Evolutionary conservation across 2,113 vertebrate species (phyloP).

Genomic region (Calypte anna): DNA sequence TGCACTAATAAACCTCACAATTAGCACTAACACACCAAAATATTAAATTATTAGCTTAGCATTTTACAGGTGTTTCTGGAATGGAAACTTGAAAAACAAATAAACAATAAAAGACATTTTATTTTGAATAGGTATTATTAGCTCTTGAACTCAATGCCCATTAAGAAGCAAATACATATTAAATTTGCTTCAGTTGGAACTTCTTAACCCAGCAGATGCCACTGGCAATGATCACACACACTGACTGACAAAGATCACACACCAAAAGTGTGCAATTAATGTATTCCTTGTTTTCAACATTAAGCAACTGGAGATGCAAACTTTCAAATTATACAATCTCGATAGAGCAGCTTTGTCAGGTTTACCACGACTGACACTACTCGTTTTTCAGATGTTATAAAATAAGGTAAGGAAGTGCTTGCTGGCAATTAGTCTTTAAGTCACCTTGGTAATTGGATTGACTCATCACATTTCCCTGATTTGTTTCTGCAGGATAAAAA

Average conservation of each 20-base stretch:
- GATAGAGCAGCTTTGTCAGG: neutral
- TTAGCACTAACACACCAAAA: neutral
- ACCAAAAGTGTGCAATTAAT: neutral
- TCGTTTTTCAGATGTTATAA: neutral
- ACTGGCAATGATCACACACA: neutral
- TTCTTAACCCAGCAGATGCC: neutral
- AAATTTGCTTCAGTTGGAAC: neutral
- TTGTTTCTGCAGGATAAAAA: neutral
- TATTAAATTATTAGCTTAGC: neutral
- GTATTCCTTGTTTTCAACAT: neutral
- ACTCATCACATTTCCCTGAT: neutral
- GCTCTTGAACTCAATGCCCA: neutral
- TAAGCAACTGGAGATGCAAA: neutral
- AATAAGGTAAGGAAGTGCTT: neutral
- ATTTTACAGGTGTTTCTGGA: neutral
- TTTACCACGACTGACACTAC: neutral
- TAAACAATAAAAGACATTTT: neutral
- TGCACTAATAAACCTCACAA: neutral
- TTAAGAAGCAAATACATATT: neutral
- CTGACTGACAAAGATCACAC: neutral
- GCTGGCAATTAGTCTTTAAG: neutral
- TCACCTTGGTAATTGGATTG: neutral
- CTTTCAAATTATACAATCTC: neutral
- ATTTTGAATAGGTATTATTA: neutral
- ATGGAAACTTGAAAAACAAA: neutral